Conservation (phyloP, 2,888 invertebrate genomes). For the Agrochola lychnidis region DNA sequence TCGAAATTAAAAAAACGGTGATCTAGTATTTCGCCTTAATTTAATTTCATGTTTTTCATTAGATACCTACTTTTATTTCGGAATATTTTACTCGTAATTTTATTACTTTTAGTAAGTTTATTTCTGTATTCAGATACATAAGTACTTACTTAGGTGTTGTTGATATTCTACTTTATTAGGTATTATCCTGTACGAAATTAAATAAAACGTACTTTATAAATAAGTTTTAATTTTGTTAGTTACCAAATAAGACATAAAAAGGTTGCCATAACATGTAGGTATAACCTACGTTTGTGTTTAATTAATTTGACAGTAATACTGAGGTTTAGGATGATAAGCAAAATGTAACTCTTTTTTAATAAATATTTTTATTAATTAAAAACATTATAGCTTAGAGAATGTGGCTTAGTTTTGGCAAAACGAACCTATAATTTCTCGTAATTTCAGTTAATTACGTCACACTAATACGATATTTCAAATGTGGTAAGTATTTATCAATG, state of each 20-base stretch:
- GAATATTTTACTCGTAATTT: slow-evolving; percentile 11
- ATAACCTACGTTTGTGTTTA: neutral
- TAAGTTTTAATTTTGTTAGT: neutral
- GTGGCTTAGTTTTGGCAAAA: neutral
- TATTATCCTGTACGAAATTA: neutral
- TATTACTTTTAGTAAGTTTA: slow-evolving; percentile 9
- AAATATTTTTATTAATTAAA: neutral
- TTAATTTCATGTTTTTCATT: slow-evolving; percentile 23
- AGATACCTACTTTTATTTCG: neutral
- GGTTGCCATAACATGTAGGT: neutral
- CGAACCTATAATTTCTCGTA: neutral
- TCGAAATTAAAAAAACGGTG: slow-evolving; percentile 23
- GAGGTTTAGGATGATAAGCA: neutral
- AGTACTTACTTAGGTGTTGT: neutral
- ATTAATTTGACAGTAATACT: neutral
- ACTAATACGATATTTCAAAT: neutral
- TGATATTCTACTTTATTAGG: neutral
- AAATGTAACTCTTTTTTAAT: neutral
- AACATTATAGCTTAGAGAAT: neutral
- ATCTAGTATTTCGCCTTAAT: neutral
- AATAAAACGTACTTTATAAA: neutral
- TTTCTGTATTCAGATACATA: neutral
- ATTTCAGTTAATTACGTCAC: neutral
- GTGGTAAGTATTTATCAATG: neutral
- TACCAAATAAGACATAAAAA: neutral